phyloP scores from a whole-genome alignment of 2,113 vertebrate genomes.

The Silurus asotus region DNA sequence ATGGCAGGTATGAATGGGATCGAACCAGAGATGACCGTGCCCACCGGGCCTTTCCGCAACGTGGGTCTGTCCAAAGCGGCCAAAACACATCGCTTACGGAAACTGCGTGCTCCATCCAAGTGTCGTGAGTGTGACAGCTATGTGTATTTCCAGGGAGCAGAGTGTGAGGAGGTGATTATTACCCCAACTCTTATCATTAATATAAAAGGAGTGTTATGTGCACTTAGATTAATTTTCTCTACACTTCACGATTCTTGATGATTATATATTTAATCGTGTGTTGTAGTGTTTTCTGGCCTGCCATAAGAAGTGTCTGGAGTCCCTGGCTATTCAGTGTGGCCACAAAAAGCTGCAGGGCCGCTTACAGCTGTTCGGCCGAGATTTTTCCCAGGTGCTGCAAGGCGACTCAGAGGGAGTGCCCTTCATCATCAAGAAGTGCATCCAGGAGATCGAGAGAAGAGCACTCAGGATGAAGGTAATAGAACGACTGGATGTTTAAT shows the following conservation, averaged over 20 bases:
- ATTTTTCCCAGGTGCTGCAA: constrained; percentile 76
- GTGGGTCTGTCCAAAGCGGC: constrained; percentile 90
- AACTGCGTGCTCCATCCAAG: constrained; percentile 87
- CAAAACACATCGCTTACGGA: constrained; percentile 86
- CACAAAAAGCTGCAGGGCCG: constrained; percentile 94
- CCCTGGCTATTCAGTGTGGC: constrained; percentile 92
- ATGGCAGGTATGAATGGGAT: constrained; percentile 82
- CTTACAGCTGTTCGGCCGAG: constrained; percentile 89
- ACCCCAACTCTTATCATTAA: background rate
- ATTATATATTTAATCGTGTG: background rate
- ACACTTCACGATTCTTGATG: background rate
- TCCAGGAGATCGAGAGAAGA: constrained; percentile 87
- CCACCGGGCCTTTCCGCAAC: constrained; percentile 86
- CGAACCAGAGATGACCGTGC: constrained; percentile 69
- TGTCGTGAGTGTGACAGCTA: constrained; percentile 96
- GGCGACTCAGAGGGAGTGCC: constrained; percentile 78
- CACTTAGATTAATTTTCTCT: background rate
- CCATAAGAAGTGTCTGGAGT: constrained; percentile 96
- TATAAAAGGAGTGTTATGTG: background rate
- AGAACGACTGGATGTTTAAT: background rate
- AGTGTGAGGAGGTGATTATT: constrained; percentile 88
- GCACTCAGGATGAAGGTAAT: constrained; percentile 88
- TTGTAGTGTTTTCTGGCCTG: constrained; percentile 91
- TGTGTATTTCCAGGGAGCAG: constrained; percentile 95
- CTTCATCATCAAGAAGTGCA: constrained; percentile 90